Evolutionary conservation across 2,888 invertebrate species (phyloP).

Genomic region (Leptopilina myrica): DNA sequence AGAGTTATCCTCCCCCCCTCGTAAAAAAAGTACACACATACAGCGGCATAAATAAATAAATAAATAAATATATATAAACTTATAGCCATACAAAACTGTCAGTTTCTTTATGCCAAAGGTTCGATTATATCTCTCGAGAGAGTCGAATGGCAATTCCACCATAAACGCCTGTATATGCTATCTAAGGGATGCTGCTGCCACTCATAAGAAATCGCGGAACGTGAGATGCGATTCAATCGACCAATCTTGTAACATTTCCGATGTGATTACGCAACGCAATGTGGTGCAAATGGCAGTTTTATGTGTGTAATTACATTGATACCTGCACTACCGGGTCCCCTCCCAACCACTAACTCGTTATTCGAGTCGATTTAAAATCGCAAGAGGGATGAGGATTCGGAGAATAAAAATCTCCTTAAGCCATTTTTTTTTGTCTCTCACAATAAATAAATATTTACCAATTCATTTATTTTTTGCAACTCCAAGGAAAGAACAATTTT

Average conservation of each 20-base stretch:
- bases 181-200: constrained; percentile 52
- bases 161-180: constrained; percentile 46
- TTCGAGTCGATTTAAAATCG: background rate
- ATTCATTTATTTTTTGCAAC: too few species aligned
- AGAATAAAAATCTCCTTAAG: constrained; percentile 25
- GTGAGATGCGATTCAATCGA: constrained; percentile 65
- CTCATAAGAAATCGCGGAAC: constrained; percentile 55
- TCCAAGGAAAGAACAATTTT: background rate
- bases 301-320: constrained; percentile 39
- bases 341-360: constrained; percentile 13
- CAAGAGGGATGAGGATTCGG: background rate
- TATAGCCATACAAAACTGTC: constrained; percentile 59
- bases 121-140: constrained; percentile 42
- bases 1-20: too few species aligned
- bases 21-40: too few species aligned
- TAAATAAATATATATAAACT: background rate
- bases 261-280: constrained; percentile 26
- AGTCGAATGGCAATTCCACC: constrained; percentile 50
- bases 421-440: background rate
- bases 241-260: constrained; percentile 25
- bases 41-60: too few species aligned
- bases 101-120: constrained; percentile 55
- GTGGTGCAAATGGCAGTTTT: constrained; percentile 29
- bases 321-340: constrained; percentile 26
- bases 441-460: background rate